Conservation (phyloP, 2,888 invertebrate species). For the Apamea anceps region DNA sequence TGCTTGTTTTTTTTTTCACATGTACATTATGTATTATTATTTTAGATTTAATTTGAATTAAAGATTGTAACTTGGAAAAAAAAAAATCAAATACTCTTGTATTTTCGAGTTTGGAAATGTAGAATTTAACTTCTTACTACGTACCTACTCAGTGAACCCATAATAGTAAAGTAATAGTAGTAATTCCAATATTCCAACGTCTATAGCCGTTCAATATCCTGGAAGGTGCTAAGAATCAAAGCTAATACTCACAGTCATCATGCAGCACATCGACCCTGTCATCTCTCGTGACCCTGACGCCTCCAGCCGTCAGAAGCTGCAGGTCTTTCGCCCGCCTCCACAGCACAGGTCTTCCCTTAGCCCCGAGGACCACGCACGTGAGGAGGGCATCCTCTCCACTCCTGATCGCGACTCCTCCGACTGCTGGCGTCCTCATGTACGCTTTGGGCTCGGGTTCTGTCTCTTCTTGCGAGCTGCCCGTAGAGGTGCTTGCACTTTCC, state of each 20-base stretch:
- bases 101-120: background rate
- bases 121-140: background rate
- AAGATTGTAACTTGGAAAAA: too few species aligned
- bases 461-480: conserved; percentile 81
- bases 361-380: conserved; percentile 94
- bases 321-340: conserved; percentile 93
- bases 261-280: conserved; percentile 93
- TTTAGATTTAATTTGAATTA: too few species aligned
- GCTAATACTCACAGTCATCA: conserved; percentile 92
- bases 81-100: too few species aligned
- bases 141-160: background rate
- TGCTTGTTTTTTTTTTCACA: too few species aligned
- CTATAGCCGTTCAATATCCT: background rate
- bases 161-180: background rate
- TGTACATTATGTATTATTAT: too few species aligned
- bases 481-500: conserved; percentile 78
- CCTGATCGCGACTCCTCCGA: conserved; percentile 81
- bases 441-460: conserved; percentile 76
- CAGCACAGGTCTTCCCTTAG: conserved; percentile 93
- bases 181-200: background rate
- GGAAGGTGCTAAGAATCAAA: background rate
- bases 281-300: conserved; percentile 93
- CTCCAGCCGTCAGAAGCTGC: conserved; percentile 94
- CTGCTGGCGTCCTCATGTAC: conserved; percentile 83
- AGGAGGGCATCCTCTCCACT: conserved; percentile 94